Evolutionary conservation across 2,113 vertebrate genomes (phyloP).

Genomic region (Zosterops pallidus): DNA sequence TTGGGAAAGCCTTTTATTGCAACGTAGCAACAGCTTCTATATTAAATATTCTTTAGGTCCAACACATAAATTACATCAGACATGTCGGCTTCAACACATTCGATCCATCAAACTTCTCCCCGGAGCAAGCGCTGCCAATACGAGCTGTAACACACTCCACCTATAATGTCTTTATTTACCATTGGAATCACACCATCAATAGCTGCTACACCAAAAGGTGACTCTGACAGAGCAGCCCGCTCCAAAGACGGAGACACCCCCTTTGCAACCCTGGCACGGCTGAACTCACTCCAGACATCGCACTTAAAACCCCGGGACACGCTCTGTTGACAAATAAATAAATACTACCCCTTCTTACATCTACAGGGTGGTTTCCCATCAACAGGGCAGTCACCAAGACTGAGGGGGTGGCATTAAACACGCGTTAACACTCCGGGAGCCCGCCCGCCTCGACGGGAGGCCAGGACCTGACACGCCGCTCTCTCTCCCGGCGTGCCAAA

Average conservation of each 20-base stretch:
- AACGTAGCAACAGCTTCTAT: not conserved
- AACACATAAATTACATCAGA: not conserved
- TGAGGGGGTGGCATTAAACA: not conserved
- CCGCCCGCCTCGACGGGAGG: not conserved
- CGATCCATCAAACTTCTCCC: not conserved
- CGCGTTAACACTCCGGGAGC: not conserved
- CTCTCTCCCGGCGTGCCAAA: not conserved
- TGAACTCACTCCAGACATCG: not conserved
- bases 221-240: not conserved
- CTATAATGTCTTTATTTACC: not conserved
- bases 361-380: not conserved
- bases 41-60: not conserved
- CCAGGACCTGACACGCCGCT: not conserved
- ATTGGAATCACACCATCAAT: not conserved
- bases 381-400: rapidly evolving
- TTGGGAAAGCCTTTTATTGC: not conserved
- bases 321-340: not conserved
- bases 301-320: not conserved
- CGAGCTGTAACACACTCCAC: not conserved
- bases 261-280: not conserved
- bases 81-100: not conserved
- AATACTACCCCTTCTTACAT: not conserved
- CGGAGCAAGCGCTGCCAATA: rapidly evolving
- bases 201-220: not conserved
- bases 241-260: not conserved